Percentiles rank a stretch among this genome's conserved stretches.
phyloP scores from a whole-genome alignment of 2,888 invertebrate species.

The Polyommatus icarus region DNA sequence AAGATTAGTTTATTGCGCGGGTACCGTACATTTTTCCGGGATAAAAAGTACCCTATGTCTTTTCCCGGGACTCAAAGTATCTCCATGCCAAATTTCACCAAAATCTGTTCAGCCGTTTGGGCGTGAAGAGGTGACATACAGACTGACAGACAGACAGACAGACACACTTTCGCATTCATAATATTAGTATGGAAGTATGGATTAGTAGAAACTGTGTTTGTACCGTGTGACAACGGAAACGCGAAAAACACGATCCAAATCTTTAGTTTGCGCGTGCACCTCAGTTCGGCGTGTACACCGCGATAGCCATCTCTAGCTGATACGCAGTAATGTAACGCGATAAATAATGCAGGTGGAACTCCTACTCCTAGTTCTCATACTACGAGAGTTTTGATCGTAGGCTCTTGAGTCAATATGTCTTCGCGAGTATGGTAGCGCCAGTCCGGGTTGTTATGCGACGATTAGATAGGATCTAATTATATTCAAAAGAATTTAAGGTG shows the following conservation, averaged over 20 bases:
- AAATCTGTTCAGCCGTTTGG: too few species aligned
- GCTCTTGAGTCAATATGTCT: neutral
- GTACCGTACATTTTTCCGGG: too few species aligned
- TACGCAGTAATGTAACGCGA: constrained; percentile 75
- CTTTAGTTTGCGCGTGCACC: constrained; percentile 71
- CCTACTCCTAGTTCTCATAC: constrained; percentile 43
- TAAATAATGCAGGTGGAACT: constrained; percentile 74
- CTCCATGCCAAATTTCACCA: too few species aligned
- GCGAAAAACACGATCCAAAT: constrained; percentile 60
- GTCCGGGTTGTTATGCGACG: neutral
- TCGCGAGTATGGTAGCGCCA: neutral
- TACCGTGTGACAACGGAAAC: constrained; percentile 46
- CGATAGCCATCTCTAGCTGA: constrained; percentile 72
- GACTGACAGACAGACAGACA: too few species aligned
- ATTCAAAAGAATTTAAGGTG: too few species aligned
- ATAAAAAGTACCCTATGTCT: too few species aligned
- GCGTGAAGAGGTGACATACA: too few species aligned
- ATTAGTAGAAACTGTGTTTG: neutral
- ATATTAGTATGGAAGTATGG: too few species aligned
- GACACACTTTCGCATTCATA: too few species aligned
- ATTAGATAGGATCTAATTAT: too few species aligned
- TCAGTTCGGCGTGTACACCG: constrained; percentile 65
- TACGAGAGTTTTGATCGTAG: neutral
- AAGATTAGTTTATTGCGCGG: too few species aligned
- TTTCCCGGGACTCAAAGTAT: too few species aligned